Base-by-base conservation (phyloP, 2,888 invertebrate species). In the Helicoverpa assulta region DNA sequence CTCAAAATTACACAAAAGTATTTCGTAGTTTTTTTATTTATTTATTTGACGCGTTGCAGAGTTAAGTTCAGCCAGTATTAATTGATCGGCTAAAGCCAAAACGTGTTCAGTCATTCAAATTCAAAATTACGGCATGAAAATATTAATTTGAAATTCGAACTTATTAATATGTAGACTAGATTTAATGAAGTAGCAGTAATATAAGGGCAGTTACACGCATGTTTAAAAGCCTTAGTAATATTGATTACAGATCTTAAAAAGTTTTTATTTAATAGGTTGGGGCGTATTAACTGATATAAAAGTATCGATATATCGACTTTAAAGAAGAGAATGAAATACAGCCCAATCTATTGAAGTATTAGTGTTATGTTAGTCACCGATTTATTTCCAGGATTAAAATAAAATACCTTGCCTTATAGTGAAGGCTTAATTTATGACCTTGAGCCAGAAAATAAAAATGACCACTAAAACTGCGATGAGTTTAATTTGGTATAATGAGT, bases 201-300 rank as follows among this genome's bases (percentile, higher is more conserved):
- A 51, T 59, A 50, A 51, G 67, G 71, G 74, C 73, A 68, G 77
- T 53, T 62, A 67, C 67, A 64, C 51, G 73, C 76, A 57, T 77
- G 74, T 81, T 74, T 68, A 80, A 68, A 82, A 47, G 80, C 83
- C 80, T 81, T 81, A 74, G 70, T 70, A 10, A 67, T 76, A 81
- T 72, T 76, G 73, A 77, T 75, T n/a, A n/a, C 65, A 73, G 76
- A 70, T 69, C 57, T 67, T 56, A 43, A 47, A 61, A 62, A 63
- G 56, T 26, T 61, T n/a, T 54, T 5, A 37, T 37, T 50, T 1
- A 0, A 29, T 72, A 58, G 53, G 37, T 66, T 58, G 55, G 65
- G 56, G 33, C 57, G 33, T 60, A 53, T 80, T 60, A 7, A 53
- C 19, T 40, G 5, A 18, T 52, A 21, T 53, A 14, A n/a, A 47